Conservation (phyloP, 2,113 vertebrate genomes). For the Prietella phreatophila region DNA sequence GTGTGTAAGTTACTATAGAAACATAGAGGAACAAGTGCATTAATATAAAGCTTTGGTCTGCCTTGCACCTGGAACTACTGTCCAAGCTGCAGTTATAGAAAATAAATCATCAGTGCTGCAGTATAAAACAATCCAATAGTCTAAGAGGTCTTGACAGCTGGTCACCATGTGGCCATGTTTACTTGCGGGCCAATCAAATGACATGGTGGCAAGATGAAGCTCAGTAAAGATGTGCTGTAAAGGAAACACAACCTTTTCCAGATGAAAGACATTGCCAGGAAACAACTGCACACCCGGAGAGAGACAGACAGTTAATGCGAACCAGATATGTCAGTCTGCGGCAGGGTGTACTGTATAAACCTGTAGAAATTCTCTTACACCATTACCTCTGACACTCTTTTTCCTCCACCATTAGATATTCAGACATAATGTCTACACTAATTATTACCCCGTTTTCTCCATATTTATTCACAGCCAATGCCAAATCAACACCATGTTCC, state of each 20-base stretch:
- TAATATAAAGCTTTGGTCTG: background rate
- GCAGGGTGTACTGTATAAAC: background rate
- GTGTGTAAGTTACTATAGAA: background rate
- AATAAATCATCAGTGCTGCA: background rate
- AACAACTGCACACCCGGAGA: background rate
- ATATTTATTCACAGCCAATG: background rate
- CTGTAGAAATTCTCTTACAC: background rate
- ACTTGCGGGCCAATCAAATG: background rate
- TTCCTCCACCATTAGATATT: background rate
- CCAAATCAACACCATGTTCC: background rate
- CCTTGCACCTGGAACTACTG: background rate
- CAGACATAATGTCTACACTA: background rate
- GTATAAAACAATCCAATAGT: background rate
- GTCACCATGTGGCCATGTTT: background rate
- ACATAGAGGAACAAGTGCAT: background rate
- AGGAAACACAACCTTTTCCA: background rate
- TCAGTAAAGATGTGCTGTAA: background rate
- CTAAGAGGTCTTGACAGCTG: background rate
- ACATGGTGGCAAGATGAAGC: slow-evolving; percentile 12
- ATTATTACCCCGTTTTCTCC: background rate
- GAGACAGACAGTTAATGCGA: background rate
- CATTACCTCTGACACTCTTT: background rate
- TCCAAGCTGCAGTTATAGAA: background rate
- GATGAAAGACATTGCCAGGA: slow-evolving; percentile 23
- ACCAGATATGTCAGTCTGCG: background rate